Base-by-base conservation (phyloP, 2,797 vertebrate genomes). In the Arrhamphus sclerolepis region DNA sequence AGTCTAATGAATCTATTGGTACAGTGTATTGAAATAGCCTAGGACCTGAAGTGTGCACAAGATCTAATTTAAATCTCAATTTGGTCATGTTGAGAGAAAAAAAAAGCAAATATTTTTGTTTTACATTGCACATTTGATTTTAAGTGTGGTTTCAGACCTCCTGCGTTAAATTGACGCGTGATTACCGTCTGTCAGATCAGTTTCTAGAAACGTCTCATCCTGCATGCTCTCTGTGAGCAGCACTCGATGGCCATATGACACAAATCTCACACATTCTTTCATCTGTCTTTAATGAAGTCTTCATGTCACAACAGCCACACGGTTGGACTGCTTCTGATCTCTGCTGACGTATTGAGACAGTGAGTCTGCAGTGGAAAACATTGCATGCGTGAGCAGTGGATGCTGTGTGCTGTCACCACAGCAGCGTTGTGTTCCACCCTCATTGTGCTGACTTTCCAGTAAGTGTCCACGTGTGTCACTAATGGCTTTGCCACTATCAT, bases 361-460 rank as follows among this genome's bases (percentile, higher is more conserved):
- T 66, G 68, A 56, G 56, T 55, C 40, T 29, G 55, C 20, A 2
- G 50, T 39, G 42, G 29, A 34, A 38, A 41, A 61, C 4, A 34
- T 38, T 7, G 16, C 42, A 22, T n/a, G 63, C 56, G 44, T 86
- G 77, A 77, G 51, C 38, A 22, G 8, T 38, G 52, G 68, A 68
- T 54, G 77, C 74, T 66, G 77, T 61, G 54, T 8, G n/a, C 75
- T 76, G 79, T 87, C 73, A 72, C n/a, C 61, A 55, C 64, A 43
- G 58, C 41, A 56, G 70, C 64, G 59, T 70, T 75, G 64, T 72
- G 59, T 85, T 82, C 71, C 69, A 34, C 11, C 26, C 70, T 81
- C 64, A 67, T 72, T 78, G 69, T 80, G 82, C 77, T 71, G 79
- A 75, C 73, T 73, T 81, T 73, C 62, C 77, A 66, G 67, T 53